Conservation (phyloP, 2,888 invertebrate genomes). For the Epirrita christyi region DNA sequence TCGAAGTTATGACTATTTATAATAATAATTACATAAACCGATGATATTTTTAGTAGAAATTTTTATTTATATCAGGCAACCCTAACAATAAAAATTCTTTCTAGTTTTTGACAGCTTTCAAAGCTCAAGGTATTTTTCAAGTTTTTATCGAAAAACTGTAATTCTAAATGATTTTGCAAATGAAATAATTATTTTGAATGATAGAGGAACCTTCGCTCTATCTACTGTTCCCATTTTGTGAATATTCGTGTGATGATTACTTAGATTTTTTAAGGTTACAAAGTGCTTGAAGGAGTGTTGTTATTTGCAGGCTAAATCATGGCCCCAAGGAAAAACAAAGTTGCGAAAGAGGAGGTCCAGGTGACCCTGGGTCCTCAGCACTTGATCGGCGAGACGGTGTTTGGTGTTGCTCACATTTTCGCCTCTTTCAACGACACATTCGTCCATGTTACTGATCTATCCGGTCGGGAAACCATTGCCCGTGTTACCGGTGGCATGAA, state of each 20-base stretch:
- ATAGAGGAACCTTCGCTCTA: slow-evolving; percentile 32
- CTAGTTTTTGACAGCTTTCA: slow-evolving; percentile 81
- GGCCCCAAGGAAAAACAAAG: slow-evolving; percentile 99
- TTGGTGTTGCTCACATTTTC: slow-evolving; percentile 99
- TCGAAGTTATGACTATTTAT: no score
- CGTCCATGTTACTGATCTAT: slow-evolving; percentile 99
- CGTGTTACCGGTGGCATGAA: slow-evolving; percentile 99
- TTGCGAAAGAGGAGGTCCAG: slow-evolving; percentile 98
- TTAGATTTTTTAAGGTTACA: slow-evolving; percentile 73
- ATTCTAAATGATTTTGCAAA: slow-evolving; percentile 40
- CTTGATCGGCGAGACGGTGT: slow-evolving; percentile 98
- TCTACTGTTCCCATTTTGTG: slow-evolving; percentile 32
- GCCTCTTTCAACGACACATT: slow-evolving; percentile 99
- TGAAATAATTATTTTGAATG: slow-evolving; percentile 52
- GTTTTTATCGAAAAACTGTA: slow-evolving; percentile 52
- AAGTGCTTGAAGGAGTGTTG: slow-evolving; percentile 71
- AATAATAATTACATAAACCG: no score
- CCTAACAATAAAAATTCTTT: slow-evolving; percentile 53
- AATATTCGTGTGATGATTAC: slow-evolving; percentile 58
- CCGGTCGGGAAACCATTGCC: slow-evolving; percentile 97
- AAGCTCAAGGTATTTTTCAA: slow-evolving; percentile 71
- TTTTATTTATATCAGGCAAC: slow-evolving; percentile 20
- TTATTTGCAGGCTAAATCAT: slow-evolving; percentile 86
- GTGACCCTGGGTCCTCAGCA: slow-evolving; percentile 98
- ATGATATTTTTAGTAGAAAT: slow-evolving; percentile 1